Evolutionary conservation across 2,113 vertebrate species (phyloP), one percentile per base, ranked within the genome.

Genomic region (Ammospiza caudacuta): DNA sequence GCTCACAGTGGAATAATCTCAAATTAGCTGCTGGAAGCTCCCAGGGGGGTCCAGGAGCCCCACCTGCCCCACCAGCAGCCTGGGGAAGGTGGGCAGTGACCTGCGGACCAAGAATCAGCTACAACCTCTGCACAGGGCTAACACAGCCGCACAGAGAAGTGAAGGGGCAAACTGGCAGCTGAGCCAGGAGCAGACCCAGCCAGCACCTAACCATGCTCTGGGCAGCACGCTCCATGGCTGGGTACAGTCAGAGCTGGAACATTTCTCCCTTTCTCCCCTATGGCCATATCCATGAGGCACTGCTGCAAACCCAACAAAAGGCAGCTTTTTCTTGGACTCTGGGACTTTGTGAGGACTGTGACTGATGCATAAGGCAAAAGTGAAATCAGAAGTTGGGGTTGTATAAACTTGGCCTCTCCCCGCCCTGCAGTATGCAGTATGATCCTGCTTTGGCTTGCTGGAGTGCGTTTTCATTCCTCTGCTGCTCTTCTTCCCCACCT

Each of bases 181-280:
- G 49, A 74, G 49, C 20, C 37, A 35, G 39, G 33, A 76, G 23
- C 27, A 25, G 33, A 19, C 2, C 25, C 14, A 35, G 37, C 16
- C 12, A 51, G 39, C 22, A 6, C 14, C 11, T 11, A 6, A 28
- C 3, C 5, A 7, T 14, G 11, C 37, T 31, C 21, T 19, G 15
- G 35, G 35, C 2, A 2, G 15, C 15, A 6, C 0, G 2, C 13
- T 29, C 24, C 20, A 24, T 28, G 44, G 17, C 35, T 35, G 68
- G 1, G 1, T 8, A 4, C 3, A 13, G 54, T 3, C 15, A 13
- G 37, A 47, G 41, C 0, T 46, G 52, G 58, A 63, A 28, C 54
- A 54, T 35, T 27, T 23, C 2, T 6, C 37, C 17, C 14, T 46
- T 0, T 33, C 5, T 66, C 41, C 64, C 1, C 1, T 7, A 3